Conservation (phyloP, 2,797 vertebrate genomes). For the Falco berigora region DNA sequence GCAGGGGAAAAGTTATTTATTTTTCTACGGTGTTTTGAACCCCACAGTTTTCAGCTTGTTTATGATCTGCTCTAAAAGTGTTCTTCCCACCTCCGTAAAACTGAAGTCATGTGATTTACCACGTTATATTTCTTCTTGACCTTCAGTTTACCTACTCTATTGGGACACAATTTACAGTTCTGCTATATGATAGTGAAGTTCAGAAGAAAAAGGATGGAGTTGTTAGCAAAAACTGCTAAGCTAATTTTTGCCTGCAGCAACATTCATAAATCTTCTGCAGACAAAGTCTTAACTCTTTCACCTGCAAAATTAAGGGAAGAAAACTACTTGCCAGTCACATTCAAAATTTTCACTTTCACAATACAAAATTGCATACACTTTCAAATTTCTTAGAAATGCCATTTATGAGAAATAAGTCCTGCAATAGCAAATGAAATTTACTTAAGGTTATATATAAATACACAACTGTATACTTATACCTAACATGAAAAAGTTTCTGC, state of each 20-base stretch:
- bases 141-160: background rate
- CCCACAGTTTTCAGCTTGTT: background rate
- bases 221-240: conserved; percentile 12
- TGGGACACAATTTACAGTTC: conserved; percentile 10
- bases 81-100: background rate
- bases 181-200: background rate
- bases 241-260: conserved; percentile 25
- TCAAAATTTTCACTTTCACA: background rate
- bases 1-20: background rate
- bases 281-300: background rate
- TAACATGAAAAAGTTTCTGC: background rate
- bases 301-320: background rate
- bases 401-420: background rate
- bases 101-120: background rate
- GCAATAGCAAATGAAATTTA: background rate
- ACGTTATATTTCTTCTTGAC: background rate
- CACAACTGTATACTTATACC: background rate
- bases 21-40: background rate
- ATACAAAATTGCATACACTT: background rate
- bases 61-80: background rate
- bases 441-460: background rate
- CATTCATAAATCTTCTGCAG: background rate
- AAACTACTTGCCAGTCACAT: background rate
- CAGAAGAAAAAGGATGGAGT: conserved; percentile 7
- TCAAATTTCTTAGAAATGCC: background rate